These are phyloP conservation scores for Cyanoderma ruficeps DNA, from an alignment of 2,113 vertebrate genomes.

Conservation along the genomic window DNA sequence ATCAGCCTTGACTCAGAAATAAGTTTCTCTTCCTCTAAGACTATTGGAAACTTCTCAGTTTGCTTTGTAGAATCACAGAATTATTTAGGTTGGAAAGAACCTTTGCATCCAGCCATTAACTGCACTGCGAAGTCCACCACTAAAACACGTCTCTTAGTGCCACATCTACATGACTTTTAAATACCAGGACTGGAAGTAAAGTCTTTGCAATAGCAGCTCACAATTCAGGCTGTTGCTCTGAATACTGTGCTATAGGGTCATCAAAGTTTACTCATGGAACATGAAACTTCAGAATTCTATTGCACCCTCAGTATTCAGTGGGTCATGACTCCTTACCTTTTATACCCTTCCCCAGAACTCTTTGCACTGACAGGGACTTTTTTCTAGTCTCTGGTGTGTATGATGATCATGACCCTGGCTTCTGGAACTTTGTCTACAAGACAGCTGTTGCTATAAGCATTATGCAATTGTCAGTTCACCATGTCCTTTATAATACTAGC, in stretches of 20 bases:
- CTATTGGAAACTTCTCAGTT: neutral
- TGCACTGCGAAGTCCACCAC: fast-evolving
- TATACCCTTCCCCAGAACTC: neutral
- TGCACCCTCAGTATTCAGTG: neutral
- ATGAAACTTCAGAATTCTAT: neutral
- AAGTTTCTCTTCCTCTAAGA: neutral
- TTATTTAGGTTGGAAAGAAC: neutral
- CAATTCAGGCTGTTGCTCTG: neutral
- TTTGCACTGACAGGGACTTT: neutral
- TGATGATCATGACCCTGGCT: neutral
- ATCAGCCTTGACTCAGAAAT: neutral
- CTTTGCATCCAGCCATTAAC: neutral
- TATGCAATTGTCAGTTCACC: neutral
- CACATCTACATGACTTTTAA: neutral
- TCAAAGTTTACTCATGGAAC: neutral
- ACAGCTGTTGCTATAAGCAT: neutral
- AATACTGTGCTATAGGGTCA: neutral
- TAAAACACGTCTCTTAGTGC: neutral
- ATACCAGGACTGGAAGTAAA: neutral
- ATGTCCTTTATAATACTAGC: neutral
- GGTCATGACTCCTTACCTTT: neutral
- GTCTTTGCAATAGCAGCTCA: neutral
- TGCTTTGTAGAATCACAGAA: neutral
- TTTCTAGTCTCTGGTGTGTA: neutral
- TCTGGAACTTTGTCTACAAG: neutral